Evolutionary conservation across 2,797 vertebrate species (phyloP), one percentile per base, ranked within the genome.

Genomic region (Fistularia tabacaria): DNA sequence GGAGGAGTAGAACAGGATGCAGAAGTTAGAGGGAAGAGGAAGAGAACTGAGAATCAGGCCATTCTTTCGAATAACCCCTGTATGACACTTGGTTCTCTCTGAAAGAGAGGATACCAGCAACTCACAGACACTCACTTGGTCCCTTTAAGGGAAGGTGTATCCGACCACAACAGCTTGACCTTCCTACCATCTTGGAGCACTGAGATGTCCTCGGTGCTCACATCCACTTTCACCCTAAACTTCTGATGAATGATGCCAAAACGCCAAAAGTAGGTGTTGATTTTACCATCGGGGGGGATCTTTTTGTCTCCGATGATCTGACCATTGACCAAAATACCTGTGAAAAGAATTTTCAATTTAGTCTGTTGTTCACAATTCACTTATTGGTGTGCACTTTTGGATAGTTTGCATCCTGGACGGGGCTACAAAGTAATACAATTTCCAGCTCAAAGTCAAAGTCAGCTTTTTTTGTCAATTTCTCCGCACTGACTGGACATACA

Each of bases 311-410:
- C 94, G 49, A 93, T 93, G 61, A 91, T 90, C 71, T 97, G 79
- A 6, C 94, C 96, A 7, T 96, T 96, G 13, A 98, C 91, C 38
- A 88, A 81, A 85, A 97, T 85, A 54, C 94, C 96, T 98, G 73
- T 59, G 14, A 12, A 62, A 56, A 59, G 49, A 43, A 9, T 49
- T 9, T 1, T 5, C 39, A 66, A 57, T 64, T 54, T 10, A 49
- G 8, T 8, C 12, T 36, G 9, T 41, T 49, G 36, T 45, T 45
- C 1, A 45, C 11, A 12, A 7, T 12, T 25, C 25, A 25, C 25
- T 25, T 2, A 25, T 25, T 5, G 25, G 25, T 3, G 25, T 25
- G 2, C 2, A 25, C 25, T 2, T 25, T 25, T 25, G 25, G 25
- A 25, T 25, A 5, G 25, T 25, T 25, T 25, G 25, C 25, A 25